A percentile compares a stretch with the other conserved stretches of the same genome.
Conservation (phyloP, 1,140 invertebrate species). For the Heliconius hermathena region DNA sequence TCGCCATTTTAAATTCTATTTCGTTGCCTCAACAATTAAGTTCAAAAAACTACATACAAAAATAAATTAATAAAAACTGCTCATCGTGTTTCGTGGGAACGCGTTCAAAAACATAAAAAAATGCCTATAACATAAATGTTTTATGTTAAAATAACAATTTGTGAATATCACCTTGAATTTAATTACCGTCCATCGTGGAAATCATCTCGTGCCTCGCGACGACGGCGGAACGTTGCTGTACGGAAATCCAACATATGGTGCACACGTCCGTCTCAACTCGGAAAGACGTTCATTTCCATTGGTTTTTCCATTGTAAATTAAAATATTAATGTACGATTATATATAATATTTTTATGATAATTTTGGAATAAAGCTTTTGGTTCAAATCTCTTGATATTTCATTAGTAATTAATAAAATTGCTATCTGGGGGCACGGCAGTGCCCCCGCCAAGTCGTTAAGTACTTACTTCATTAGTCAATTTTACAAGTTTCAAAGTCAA, state of each 20-base stretch:
- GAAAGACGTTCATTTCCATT: background rate
- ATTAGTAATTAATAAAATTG: too few species aligned
- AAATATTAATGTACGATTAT: background rate
- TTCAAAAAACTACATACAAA: background rate
- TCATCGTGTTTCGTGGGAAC: background rate
- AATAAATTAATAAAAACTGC: background rate
- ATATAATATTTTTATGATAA: background rate
- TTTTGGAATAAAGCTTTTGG: background rate
- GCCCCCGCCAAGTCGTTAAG: too few species aligned
- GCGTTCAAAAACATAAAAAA: background rate
- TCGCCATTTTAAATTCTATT: too few species aligned
- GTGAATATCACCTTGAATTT: conserved; percentile 49
- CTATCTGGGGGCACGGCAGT: too few species aligned
- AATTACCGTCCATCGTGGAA: conserved; percentile 56
- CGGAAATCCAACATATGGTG: conserved; percentile 41
- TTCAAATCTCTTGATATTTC: background rate
- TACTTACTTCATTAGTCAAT: too few species aligned
- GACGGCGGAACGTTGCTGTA: conserved; percentile 28
- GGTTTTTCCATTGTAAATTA: background rate
- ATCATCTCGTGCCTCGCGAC: conserved; percentile 50
- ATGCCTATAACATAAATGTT: background rate
- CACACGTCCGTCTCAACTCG: background rate
- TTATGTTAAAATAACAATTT: conserved; percentile 17
- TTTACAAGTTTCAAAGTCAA: too few species aligned
- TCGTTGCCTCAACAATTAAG: background rate